phyloP scores from a whole-genome alignment of 2,113 vertebrate species.

The Corythaixoides concolor region DNA sequence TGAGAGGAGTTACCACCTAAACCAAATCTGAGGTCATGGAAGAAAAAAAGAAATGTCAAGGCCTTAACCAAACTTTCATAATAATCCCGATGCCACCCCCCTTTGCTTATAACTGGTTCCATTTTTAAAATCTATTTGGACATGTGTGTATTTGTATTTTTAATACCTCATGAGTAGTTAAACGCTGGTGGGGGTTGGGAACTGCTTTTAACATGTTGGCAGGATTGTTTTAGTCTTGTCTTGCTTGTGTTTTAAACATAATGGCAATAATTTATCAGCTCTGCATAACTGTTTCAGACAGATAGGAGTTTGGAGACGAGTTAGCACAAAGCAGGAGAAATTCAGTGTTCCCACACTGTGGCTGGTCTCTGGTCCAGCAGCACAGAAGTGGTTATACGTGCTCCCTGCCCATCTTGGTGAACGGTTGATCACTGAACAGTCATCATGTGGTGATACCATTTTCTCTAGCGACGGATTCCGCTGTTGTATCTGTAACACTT shows the following conservation, averaged over 20 bases:
- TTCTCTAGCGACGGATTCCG: constrained; percentile 59
- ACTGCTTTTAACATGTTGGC: constrained; percentile 56
- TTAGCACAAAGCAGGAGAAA: constrained; percentile 39
- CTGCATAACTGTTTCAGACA: constrained; percentile 54
- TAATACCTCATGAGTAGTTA: constrained; percentile 79
- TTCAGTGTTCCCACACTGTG: neutral
- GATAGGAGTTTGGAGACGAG: constrained; percentile 28
- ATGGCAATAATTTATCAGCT: constrained; percentile 82
- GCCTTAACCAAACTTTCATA: constrained; percentile 71
- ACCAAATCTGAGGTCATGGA: constrained; percentile 41
- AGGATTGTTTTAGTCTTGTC: constrained; percentile 64
- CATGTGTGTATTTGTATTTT: constrained; percentile 65
- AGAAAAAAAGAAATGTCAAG: constrained; percentile 52
- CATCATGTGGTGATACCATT: constrained; percentile 54
- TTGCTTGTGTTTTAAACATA: constrained; percentile 72
- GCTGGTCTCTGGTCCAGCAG: constrained; percentile 24
- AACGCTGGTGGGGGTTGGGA: constrained; percentile 51
- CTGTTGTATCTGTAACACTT: constrained; percentile 60
- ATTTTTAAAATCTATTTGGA: constrained; percentile 61
- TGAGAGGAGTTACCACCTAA: constrained; percentile 36
- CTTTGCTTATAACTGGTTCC: constrained; percentile 56
- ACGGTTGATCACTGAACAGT: neutral
- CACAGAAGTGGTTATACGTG: neutral
- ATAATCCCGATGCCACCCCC: constrained; percentile 46
- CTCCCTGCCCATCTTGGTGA: neutral